Base-by-base conservation (phyloP, 2,797 vertebrate genomes). In the Meda fulgida region DNA sequence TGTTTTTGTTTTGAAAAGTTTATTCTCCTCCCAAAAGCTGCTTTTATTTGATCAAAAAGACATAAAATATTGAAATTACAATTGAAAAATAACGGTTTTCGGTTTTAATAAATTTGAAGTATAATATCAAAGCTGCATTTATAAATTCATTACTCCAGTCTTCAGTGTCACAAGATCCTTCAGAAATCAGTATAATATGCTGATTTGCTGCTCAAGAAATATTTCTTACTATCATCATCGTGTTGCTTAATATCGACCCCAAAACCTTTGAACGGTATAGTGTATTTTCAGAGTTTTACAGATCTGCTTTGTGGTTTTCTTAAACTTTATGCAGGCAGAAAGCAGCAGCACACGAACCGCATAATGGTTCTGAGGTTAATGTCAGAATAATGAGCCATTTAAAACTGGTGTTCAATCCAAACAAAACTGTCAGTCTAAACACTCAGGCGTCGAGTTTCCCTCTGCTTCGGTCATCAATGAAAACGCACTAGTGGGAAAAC, bases 341-440 rank as follows among this genome's bases (percentile, higher is more conserved):
- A 63, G 26, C 1, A 7, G 26, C 19, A 31, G 16, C 16, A 73
- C 23, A 71, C 13, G 23, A 4, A 26, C 13, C 7, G 5, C 26
- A 16, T 18, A 36, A 51, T 3, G 51, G 13, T 18, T n/a, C 43
- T 19, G 79, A 70, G 23, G 34, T 55, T 58, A 69, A 80, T 40
- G 48, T 29, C 48, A 40, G n/a, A 70, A 55, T 80, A 80, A 81
- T 29, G 66, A 81, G 4, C 34, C 16, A 66, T 65, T 65, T 55
- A 71, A 60, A 72, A n/a, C 51, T n/a, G 29, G 48, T n/a, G 77
- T 46, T 46, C 7, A 23, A 31, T 75, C 84, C 53, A 84, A 80
- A 63, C 36, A 67, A 77, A 87, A 80, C 82, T 1, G 48, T 13
- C 19, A 69, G 69, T 85, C 29, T 78, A 80, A 79, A 80, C 72